phyloP scores from a whole-genome alignment of 2,888 invertebrate genomes.

The Sipha maydis region DNA sequence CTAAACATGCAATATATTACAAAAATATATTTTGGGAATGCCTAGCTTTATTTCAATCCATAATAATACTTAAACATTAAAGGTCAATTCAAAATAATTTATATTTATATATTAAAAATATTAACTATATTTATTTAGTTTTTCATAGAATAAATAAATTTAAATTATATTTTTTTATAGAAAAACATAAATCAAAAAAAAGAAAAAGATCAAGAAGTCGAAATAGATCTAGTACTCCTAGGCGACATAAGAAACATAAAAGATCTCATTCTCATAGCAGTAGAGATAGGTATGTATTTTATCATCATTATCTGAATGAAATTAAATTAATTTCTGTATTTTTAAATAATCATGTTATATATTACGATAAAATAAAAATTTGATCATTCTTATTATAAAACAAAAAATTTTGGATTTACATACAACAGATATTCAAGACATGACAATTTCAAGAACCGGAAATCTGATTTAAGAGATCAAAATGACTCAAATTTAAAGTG shows the following conservation, averaged over 20 bases:
- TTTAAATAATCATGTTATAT: neutral
- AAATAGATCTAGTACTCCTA: slow-evolving; percentile 60
- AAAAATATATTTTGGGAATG: too few species aligned
- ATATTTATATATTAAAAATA: too few species aligned
- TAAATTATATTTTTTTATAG: slow-evolving; percentile 8
- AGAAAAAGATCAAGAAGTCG: slow-evolving; percentile 62
- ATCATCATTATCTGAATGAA: neutral
- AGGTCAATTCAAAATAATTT: too few species aligned
- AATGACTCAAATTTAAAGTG: neutral
- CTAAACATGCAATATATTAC: too few species aligned
- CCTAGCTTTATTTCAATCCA: too few species aligned
- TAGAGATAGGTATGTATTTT: slow-evolving; percentile 23
- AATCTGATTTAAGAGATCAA: neutral
- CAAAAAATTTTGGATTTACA: neutral
- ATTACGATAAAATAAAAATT: neutral
- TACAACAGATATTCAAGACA: slow-evolving; percentile 32
- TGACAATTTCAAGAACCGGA: neutral
- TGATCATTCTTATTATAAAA: too few species aligned
- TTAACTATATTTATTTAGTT: too few species aligned
- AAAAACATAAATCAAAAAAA: slow-evolving; percentile 52
- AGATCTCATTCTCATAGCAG: slow-evolving; percentile 29
- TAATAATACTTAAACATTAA: too few species aligned
- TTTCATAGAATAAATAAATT: neutral
- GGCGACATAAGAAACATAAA: slow-evolving; percentile 38
- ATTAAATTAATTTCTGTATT: neutral